Percentiles rank a stretch among this genome's conserved stretches.
Conservation (phyloP, 1,140 invertebrate genomes). For the Andricus grossulariae region DNA sequence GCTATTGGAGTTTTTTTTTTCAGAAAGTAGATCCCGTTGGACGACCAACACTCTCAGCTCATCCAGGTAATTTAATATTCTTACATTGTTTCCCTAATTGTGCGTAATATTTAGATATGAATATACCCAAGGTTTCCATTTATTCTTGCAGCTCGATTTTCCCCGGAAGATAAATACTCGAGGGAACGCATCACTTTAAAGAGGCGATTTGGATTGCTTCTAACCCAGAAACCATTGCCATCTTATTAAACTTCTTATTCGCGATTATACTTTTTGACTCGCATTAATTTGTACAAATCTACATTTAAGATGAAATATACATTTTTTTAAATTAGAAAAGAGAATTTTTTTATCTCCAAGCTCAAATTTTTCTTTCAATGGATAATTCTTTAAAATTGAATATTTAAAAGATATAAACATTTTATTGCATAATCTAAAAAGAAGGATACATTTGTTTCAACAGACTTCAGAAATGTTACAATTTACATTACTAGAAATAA, state of each 20-base stretch:
- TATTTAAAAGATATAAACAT: no score
- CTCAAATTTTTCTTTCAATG: no score
- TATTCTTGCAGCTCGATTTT: slow-evolving; percentile 88
- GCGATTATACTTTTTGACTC: slow-evolving; percentile 31
- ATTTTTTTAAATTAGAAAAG: slow-evolving; percentile 53
- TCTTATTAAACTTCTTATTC: slow-evolving; percentile 75
- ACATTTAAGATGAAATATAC: slow-evolving; percentile 37
- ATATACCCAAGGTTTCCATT: slow-evolving; percentile 9
- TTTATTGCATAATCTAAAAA: no score
- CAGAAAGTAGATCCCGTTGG: slow-evolving; percentile 86
- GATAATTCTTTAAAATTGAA: no score
- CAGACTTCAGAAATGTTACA: no score
- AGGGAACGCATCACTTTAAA: slow-evolving; percentile 93
- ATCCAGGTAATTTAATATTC: slow-evolving; percentile 82
- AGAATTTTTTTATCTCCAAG: no score
- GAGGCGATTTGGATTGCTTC: slow-evolving; percentile 90
- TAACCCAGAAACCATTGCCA: slow-evolving; percentile 89
- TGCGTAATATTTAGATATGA: slow-evolving; percentile 18
- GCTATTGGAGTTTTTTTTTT: slow-evolving; percentile 61
- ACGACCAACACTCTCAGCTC: slow-evolving; percentile 90
- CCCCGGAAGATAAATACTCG: slow-evolving; percentile 97
- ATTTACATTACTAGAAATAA: no score
- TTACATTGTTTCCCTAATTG: slow-evolving; percentile 13
- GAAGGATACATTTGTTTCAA: no score
- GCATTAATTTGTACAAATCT: slow-evolving; percentile 39